Percentiles rank a stretch among this genome's conserved stretches.
Conservation (phyloP, 2,113 vertebrate species). For the Seriola dumerili region DNA sequence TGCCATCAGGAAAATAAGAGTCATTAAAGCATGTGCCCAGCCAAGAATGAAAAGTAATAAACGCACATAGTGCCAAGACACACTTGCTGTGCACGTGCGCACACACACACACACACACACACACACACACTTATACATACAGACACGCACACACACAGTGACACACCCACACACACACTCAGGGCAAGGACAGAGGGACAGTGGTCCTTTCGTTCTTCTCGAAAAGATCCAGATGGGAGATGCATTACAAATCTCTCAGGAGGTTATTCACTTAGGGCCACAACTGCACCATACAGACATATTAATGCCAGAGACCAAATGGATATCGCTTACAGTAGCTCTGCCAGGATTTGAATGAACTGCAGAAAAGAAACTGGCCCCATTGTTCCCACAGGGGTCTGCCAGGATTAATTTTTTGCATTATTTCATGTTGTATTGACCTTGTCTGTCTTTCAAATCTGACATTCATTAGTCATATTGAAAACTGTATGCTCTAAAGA, state of each 20-base stretch:
- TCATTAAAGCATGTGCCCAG: constrained; percentile 69
- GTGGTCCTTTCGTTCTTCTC: constrained; percentile 35
- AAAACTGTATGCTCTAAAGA: neutral
- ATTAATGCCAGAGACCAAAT: constrained; percentile 28
- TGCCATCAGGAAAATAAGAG: constrained; percentile 81
- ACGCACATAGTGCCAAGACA: constrained; percentile 37
- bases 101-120: neutral
- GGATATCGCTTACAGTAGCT: constrained; percentile 12
- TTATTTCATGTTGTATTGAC: constrained; percentile 32
- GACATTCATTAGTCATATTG: constrained; percentile 24
- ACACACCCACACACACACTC: constrained; percentile 14
- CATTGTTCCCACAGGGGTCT: constrained; percentile 2
- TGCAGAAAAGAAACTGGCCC: constrained; percentile 2
- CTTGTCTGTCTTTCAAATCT: constrained; percentile 30
- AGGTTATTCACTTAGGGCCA: constrained; percentile 42
- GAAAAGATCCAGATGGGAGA: constrained; percentile 60
- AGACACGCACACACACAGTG: neutral
- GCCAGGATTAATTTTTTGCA: constrained; percentile 27
- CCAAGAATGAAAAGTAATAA: constrained; percentile 71
- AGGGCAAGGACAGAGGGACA: constrained; percentile 54
- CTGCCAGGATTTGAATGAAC: constrained; percentile 26
- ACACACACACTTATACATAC: constrained; percentile 1
- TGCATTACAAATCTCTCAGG: constrained; percentile 40
- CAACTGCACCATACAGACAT: constrained; percentile 31
- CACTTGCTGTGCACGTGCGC: neutral